phyloP scores from a whole-genome alignment of 1,140 invertebrate species.

The Rhagoletis zephyria region DNA sequence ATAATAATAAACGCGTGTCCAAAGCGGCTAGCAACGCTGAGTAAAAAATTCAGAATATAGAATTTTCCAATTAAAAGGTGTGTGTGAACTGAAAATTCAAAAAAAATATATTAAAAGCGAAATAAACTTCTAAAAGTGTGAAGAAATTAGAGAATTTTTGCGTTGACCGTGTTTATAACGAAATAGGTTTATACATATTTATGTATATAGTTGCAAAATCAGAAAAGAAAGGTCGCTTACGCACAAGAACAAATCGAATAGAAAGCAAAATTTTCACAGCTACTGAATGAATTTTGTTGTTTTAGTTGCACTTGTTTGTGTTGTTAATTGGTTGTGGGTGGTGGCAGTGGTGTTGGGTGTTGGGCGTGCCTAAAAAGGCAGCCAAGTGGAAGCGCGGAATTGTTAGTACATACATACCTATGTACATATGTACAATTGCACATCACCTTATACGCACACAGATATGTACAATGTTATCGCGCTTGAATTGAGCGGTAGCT shows the following conservation, averaged over 20 bases:
- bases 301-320: background rate
- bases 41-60: background rate
- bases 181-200: background rate
- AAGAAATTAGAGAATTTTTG: background rate
- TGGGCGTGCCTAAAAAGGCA: conserved; percentile 40
- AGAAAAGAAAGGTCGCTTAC: conserved; percentile 14
- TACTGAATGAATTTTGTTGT: background rate
- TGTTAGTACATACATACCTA: conserved; percentile 1
- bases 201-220: background rate
- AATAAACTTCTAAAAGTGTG: conserved; percentile 5
- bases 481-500: conserved; percentile 23
- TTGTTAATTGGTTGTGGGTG: background rate
- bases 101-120: background rate
- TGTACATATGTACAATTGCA: background rate
- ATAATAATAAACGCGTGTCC: conserved; percentile 28
- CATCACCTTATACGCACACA: background rate
- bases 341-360: conserved; percentile 23
- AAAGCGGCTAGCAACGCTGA: background rate
- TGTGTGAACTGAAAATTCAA: background rate
- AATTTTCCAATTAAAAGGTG: conserved; percentile 16
- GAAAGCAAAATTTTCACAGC: conserved; percentile 24
- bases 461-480: background rate
- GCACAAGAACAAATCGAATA: conserved; percentile 12
- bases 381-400: conserved; percentile 35
- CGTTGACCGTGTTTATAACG: conserved; percentile 13